Conservation (phyloP, 2,888 invertebrate genomes). For the Netelia inedita region DNA sequence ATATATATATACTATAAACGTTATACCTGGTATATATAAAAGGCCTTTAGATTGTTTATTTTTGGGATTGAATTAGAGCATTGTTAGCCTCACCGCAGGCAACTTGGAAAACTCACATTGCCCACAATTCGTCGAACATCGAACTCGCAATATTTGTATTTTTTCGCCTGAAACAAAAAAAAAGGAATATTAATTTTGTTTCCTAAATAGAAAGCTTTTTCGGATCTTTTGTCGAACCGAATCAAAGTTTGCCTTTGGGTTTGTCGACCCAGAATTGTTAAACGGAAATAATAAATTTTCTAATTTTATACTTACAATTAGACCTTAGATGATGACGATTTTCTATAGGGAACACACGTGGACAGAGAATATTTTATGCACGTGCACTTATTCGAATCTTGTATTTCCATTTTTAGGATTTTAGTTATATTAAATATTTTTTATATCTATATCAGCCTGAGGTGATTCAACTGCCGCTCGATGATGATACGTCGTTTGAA, state of each 20-base stretch:
- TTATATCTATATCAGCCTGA: neutral
- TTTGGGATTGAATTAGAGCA: constrained; percentile 78
- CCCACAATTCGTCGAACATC: constrained; percentile 10
- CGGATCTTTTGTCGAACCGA: no score
- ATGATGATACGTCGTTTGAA: constrained; percentile 29
- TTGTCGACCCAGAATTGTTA: no score
- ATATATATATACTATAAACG: constrained; percentile 56
- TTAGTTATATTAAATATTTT: neutral
- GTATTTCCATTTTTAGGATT: neutral
- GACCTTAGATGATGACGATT: no score
- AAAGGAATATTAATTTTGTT: constrained; percentile 16
- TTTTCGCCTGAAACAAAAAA: neutral
- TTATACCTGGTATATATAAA: constrained; percentile 46
- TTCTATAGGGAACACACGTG: no score
- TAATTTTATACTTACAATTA: no score
- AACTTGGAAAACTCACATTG: constrained; percentile 39
- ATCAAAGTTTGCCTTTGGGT: no score
- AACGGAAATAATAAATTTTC: no score
- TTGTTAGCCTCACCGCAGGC: constrained; percentile 70
- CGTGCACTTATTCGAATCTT: neutral
- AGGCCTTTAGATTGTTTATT: constrained; percentile 79
- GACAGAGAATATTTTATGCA: neutral
- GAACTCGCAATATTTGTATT: constrained; percentile 7
- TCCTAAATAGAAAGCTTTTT: neutral
- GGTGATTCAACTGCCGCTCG: constrained; percentile 13